Conservation (phyloP, 2,113 vertebrate species). For the Sinocyclocheilus grahami region DNA sequence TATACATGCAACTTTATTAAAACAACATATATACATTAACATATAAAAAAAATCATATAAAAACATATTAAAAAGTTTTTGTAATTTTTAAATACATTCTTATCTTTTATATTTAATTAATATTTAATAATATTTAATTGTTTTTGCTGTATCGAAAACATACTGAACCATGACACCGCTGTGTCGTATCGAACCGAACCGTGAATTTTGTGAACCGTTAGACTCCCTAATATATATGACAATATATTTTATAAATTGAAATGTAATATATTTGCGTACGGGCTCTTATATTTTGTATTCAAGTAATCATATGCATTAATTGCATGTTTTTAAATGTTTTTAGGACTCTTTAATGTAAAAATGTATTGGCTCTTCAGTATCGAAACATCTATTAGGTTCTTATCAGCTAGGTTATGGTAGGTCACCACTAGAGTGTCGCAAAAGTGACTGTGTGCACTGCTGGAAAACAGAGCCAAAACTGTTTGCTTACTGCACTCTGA, state of each 20-base stretch:
- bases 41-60: background rate
- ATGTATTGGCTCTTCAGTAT: slow-evolving; percentile 14
- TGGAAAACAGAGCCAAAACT: slow-evolving; percentile 31
- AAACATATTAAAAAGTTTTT: too few species aligned
- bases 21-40: background rate
- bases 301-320: too few species aligned
- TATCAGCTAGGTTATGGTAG: slow-evolving; percentile 36
- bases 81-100: too few species aligned
- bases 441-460: slow-evolving; percentile 24
- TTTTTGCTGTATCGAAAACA: too few species aligned
- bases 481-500: slow-evolving; percentile 19
- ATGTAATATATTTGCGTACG: background rate
- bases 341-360: background rate
- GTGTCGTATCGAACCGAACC: too few species aligned
- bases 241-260: background rate
- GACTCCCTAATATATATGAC: background rate
- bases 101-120: too few species aligned
- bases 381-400: slow-evolving; percentile 20
- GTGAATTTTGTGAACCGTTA: too few species aligned
- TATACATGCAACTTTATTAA: background rate
- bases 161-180: too few species aligned
- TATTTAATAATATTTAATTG: too few species aligned
- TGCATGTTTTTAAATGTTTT: too few species aligned
- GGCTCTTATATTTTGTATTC: background rate
- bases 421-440: slow-evolving; percentile 32